Evolutionary conservation across 2,113 vertebrate genomes (phyloP).

Genomic region (Spheniscus mendiculus): DNA sequence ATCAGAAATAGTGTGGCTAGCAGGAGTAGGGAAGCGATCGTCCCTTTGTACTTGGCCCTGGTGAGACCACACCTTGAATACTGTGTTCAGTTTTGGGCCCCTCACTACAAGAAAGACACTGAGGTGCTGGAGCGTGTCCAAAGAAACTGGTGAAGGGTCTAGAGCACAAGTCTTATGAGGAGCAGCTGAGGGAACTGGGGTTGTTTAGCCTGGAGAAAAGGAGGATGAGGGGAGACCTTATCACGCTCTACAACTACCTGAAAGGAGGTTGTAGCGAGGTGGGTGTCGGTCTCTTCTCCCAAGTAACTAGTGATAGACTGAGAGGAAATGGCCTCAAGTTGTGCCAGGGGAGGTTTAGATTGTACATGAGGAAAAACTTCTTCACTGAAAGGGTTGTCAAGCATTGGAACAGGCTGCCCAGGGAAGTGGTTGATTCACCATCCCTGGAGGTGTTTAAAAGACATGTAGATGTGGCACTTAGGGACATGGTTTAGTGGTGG

Average conservation of each 20-base stretch:
- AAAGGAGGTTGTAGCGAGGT: neutral
- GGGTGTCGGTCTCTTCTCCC: neutral
- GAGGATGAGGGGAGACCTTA: neutral
- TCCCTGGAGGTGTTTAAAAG: neutral
- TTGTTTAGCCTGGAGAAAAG: neutral
- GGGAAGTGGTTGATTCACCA: neutral
- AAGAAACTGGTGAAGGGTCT: neutral
- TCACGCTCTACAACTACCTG: neutral
- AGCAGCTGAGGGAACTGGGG: neutral
- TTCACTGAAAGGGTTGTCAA: neutral
- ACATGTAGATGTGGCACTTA: neutral
- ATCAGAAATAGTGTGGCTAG: neutral
- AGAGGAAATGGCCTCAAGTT: neutral
- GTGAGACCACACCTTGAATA: fast-evolving
- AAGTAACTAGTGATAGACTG: neutral
- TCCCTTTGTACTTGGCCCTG: fast-evolving
- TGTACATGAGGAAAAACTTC: neutral
- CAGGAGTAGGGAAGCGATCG: fast-evolving
- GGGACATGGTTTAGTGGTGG: neutral
- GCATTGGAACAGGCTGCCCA: neutral
- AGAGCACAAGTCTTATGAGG: neutral
- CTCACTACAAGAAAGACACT: neutral
- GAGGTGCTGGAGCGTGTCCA: fast-evolving
- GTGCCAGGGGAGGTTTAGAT: neutral
- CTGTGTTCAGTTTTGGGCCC: neutral